Evolutionary conservation across 2,113 vertebrate genomes (phyloP).

Genomic region (Scatophagus argus): DNA sequence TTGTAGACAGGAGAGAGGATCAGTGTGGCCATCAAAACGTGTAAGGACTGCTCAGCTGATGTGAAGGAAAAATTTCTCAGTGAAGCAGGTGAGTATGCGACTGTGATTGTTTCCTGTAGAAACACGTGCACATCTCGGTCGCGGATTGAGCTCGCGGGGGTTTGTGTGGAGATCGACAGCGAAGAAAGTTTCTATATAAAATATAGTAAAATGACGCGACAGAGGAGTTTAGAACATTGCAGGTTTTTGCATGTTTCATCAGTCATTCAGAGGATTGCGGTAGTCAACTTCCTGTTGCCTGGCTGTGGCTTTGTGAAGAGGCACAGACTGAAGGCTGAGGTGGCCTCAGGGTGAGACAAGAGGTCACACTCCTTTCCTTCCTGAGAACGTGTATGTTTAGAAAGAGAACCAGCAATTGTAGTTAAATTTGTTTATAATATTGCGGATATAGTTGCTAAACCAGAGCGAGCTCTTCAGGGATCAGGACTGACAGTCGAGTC

Average conservation of each 20-base stretch:
- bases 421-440: no score
- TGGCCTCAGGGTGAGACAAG: not conserved
- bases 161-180: not conserved
- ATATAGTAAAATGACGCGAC: no score
- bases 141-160: no score
- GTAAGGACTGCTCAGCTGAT: constrained; percentile 90
- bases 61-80: constrained; percentile 96
- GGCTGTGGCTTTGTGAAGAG: constrained; percentile 25
- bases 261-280: not conserved
- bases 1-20: constrained; percentile 86
- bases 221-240: not conserved
- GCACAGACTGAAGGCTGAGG: not conserved
- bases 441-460: no score
- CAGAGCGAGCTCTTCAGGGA: no score
- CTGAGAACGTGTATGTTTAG: not conserved
- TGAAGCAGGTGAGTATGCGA: constrained; percentile 88
- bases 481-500: no score
- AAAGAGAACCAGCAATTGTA: no score
- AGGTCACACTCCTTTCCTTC: not conserved
- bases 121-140: not conserved
- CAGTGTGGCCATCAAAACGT: constrained; percentile 93
- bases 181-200: no score
- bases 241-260: not conserved
- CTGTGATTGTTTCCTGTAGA: constrained; percentile 1
- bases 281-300: constrained; percentile 54